phyloP scores from a whole-genome alignment of 2,888 invertebrate species.

The Chloroclystis v-ata region DNA sequence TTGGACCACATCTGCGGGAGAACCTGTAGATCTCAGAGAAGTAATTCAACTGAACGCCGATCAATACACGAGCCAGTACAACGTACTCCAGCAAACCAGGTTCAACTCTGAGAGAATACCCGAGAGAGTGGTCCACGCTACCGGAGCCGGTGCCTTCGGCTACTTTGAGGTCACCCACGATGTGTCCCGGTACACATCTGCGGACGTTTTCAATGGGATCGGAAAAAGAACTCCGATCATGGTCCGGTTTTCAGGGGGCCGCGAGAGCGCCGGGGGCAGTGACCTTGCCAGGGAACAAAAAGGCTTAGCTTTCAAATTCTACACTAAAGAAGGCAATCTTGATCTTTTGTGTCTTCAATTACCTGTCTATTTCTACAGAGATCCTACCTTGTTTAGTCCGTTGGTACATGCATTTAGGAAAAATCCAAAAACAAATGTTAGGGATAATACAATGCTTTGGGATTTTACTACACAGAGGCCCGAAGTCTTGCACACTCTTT shows the following conservation, averaged over 20 bases:
- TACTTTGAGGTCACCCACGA: conserved; percentile 90
- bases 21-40: conserved; percentile 84
- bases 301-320: conserved; percentile 93
- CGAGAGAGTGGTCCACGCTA: conserved; percentile 94
- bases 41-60: conserved; percentile 85
- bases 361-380: conserved; percentile 91
- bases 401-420: conserved; percentile 94
- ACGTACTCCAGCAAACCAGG: conserved; percentile 48
- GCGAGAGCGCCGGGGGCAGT: conserved; percentile 81
- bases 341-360: conserved; percentile 91
- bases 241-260: conserved; percentile 87
- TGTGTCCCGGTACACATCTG: conserved; percentile 85
- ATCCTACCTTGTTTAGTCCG: conserved; percentile 88
- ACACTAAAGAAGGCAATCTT: conserved; percentile 92
- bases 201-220: conserved; percentile 83
- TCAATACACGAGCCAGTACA: conserved; percentile 35
- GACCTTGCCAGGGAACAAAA: conserved; percentile 90
- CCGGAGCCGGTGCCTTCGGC: conserved; percentile 91
- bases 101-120: conserved; percentile 92
- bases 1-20: conserved; percentile 84
- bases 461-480: conserved; percentile 72
- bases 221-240: conserved; percentile 88
- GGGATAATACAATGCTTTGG: conserved; percentile 54
- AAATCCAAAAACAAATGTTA: conserved; percentile 89
- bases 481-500: conserved; percentile 84